phyloP scores from a whole-genome alignment of 2,888 invertebrate species.

The Temnothorax ravouxi region DNA sequence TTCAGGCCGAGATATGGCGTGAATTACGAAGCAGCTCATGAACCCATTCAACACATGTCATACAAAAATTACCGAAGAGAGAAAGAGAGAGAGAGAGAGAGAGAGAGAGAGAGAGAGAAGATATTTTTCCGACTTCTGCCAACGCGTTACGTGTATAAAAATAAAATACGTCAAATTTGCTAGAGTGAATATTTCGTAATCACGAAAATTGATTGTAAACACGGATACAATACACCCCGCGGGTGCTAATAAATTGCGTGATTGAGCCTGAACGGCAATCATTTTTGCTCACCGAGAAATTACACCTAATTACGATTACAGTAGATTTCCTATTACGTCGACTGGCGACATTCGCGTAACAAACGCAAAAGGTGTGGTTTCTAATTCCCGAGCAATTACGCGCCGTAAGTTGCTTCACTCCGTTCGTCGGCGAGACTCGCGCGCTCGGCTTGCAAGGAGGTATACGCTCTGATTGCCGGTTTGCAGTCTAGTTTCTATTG shows the following conservation, averaged over 20 bases:
- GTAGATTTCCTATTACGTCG: conserved; percentile 43
- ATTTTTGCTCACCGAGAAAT: neutral
- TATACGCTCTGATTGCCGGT: conserved; percentile 74
- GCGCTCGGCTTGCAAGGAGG: conserved; percentile 61
- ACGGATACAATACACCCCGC: neutral
- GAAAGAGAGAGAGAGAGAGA: too few relatives aligned
- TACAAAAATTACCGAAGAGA: neutral
- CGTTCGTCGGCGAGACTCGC: conserved; percentile 47
- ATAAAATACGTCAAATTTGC: neutral
- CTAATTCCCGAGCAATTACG: conserved; percentile 55
- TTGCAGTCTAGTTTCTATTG: conserved; percentile 70
- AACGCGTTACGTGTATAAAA: neutral
- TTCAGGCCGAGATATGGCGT: conserved; percentile 28
- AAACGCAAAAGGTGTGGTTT: conserved; percentile 53
- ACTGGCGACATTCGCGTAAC: conserved; percentile 1
- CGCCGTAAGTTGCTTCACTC: conserved; percentile 55
- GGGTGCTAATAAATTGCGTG: neutral
- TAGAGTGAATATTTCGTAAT: neutral
- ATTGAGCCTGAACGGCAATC: neutral
- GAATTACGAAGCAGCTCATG: conserved; percentile 27
- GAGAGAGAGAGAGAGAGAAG: too few relatives aligned
- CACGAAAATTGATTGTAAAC: neutral
- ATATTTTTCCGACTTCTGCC: neutral
- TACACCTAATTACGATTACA: conserved; percentile 24
- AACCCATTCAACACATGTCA: neutral